These are phyloP conservation scores for Saguinus imperator DNA, from an alignment of 2,113 vertebrate genomes.

Conservation along the genomic window DNA sequence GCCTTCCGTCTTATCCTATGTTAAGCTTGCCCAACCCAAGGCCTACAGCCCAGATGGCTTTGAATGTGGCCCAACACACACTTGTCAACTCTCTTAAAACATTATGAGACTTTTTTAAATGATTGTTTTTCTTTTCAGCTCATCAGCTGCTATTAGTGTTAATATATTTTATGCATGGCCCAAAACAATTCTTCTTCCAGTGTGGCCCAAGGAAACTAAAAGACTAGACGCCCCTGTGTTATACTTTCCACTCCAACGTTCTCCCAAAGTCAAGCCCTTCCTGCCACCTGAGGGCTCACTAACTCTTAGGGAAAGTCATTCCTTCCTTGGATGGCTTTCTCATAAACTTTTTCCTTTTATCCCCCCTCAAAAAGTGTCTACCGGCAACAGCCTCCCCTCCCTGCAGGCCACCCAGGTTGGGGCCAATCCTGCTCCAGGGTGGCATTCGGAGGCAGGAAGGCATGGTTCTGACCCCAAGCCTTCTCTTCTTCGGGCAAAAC, in stretches of 20 bases:
- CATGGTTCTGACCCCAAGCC: neutral
- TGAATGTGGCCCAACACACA: no score
- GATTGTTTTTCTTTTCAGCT: no score
- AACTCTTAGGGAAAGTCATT: neutral
- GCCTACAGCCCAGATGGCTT: no score
- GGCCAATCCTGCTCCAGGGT: neutral
- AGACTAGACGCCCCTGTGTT: neutral
- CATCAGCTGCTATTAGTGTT: no score
- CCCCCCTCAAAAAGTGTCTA: neutral
- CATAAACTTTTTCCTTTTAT: neutral
- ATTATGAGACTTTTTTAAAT: no score
- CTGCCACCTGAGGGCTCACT: neutral
- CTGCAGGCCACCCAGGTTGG: neutral
- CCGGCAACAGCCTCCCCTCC: accelerated
- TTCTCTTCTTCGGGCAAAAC: neutral
- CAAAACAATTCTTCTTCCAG: no score
- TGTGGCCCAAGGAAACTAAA: no score
- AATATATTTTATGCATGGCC: no score
- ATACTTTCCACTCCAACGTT: neutral
- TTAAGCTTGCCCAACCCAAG: no score
- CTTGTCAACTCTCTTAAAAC: no score
- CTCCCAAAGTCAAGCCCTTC: neutral
- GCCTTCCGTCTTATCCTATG: neutral
- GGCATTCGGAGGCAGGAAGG: neutral
- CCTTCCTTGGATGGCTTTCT: neutral